Evolutionary conservation across 1,140 invertebrate species (phyloP).

Genomic region (Drosophila athabasca): DNA sequence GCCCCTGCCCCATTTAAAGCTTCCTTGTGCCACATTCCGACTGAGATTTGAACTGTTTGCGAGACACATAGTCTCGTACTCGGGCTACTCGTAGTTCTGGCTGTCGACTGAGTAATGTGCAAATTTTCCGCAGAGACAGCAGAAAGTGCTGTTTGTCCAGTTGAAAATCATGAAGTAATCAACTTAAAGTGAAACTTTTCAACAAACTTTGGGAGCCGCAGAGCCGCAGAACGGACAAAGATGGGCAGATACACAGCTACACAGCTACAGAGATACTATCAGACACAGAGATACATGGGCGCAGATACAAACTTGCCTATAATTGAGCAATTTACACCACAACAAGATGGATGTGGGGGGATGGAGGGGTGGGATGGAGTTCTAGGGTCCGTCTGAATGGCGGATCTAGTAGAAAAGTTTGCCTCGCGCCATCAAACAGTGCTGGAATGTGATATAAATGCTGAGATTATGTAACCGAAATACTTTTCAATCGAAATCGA

Average conservation of each 20-base stretch:
- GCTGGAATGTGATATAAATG: slow-evolving; percentile 77
- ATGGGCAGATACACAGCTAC: slow-evolving; percentile 25
- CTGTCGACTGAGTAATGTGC: slow-evolving; percentile 23
- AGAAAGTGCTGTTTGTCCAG: slow-evolving; percentile 50
- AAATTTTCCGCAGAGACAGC: slow-evolving; percentile 33
- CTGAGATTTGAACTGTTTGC: slow-evolving; percentile 6
- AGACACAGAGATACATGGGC: slow-evolving; percentile 16
- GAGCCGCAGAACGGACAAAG: slow-evolving; percentile 5
- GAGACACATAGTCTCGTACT: not conserved
- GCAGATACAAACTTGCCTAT: slow-evolving; percentile 55
- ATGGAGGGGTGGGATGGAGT: slow-evolving; percentile 4
- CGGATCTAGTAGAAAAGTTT: slow-evolving; percentile 22
- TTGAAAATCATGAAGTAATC: slow-evolving; percentile 67
- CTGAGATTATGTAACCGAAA: slow-evolving; percentile 79
- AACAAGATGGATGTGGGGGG: slow-evolving; percentile 38
- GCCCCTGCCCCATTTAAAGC: too few species aligned
- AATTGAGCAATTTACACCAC: slow-evolving; percentile 80
- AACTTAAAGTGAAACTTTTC: slow-evolving; percentile 71
- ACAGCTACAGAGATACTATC: slow-evolving; percentile 18
- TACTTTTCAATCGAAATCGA: slow-evolving; percentile 81
- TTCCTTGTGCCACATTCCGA: not conserved
- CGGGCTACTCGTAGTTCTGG: not conserved
- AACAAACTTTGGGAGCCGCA: slow-evolving; percentile 37
- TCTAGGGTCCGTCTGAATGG: slow-evolving; percentile 16
- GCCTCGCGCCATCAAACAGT: slow-evolving; percentile 58